These are phyloP conservation scores for Neoniphon sammara DNA, from an alignment of 2,797 vertebrate species.

Conservation along the genomic window DNA sequence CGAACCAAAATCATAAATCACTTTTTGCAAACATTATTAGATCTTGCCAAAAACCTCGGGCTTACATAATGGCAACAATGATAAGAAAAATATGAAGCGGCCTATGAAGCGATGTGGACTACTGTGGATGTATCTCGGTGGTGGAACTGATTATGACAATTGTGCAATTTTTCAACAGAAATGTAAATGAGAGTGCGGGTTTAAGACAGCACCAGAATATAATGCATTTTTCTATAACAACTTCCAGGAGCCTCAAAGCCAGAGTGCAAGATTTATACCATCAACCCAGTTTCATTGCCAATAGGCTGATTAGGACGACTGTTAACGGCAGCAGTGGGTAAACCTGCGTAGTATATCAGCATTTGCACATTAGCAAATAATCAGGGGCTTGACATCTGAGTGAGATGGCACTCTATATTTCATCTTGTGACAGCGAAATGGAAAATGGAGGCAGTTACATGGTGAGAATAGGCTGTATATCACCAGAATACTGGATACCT, in stretches of 20 bases:
- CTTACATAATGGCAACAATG: constrained; percentile 3
- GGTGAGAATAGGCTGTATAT: constrained; percentile 54
- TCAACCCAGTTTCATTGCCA: constrained; percentile 55
- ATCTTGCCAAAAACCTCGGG: constrained; percentile 20
- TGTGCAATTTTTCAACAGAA: constrained; percentile 54
- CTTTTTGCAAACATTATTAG: constrained; percentile 32
- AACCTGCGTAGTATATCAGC: constrained; percentile 59
- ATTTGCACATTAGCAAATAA: constrained; percentile 55
- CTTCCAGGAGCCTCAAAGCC: constrained; percentile 60
- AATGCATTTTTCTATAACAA: constrained; percentile 68
- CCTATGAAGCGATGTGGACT: background rate
- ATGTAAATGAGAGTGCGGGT: constrained; percentile 68
- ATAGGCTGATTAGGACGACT: constrained; percentile 58
- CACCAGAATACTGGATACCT: constrained; percentile 21
- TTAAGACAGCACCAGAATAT: constrained; percentile 57
- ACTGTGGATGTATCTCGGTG: constrained; percentile 26
- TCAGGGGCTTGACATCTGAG: constrained; percentile 43
- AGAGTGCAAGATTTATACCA: constrained; percentile 64
- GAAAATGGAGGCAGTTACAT: constrained; percentile 64
- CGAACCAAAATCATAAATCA: constrained; percentile 39
- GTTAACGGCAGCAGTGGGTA: constrained; percentile 34
- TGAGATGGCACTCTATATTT: constrained; percentile 45
- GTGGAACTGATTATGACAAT: constrained; percentile 64
- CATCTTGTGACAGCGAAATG: constrained; percentile 43
- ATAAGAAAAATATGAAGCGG: constrained; percentile 37